Base-by-base conservation (phyloP, 2,113 vertebrate genomes). In the Agelaius phoeniceus region DNA sequence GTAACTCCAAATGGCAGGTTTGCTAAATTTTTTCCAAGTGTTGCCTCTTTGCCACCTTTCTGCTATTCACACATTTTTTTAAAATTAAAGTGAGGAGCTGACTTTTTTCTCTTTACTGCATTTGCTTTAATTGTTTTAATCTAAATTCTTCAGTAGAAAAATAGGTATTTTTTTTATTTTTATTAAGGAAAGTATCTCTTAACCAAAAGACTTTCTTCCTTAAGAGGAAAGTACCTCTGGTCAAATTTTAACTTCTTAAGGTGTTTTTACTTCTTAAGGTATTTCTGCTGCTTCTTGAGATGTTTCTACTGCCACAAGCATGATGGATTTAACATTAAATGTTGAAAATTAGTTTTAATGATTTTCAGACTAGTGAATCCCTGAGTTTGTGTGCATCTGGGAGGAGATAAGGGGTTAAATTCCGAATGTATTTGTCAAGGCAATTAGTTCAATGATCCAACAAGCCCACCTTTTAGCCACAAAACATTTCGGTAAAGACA, bases 371-470 rank as follows among this genome's bases (percentile, higher is more conserved):
- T 44, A 73, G 10, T 54, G 58, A 74, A 80, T 84, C 37, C 15
- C 31, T 57, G 51, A 58, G 23, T 72, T 66, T 58, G 3, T 68
- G 33, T 93, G 23, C 14, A 23, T 65, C 41, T 89, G 74, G 41
- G 61, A 81, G 58, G 57, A 62, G 54, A 71, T 14, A 35, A 96
- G 33, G 37, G 61, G 77, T 96, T 94, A 84, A 87, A 96, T 91
- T 93, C 77, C 39, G 3, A 59, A 46, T 66, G 26, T 80, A 44
- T 90, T 96, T 97, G 65, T 96, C 31, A 81, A 86, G 59, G 84
- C 93, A 93, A 93, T 97, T 97, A 97, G 96, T 98, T 97, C 91
- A 89, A 59, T 92, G 95, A 97, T 95, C 83, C 87, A 91, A 84
- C 85, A 90, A 93, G 37, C 76, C 95, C 86, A 96, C 93, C 94